phyloP scores from a whole-genome alignment of 2,888 invertebrate species.

The Diadegma fenestrale region DNA sequence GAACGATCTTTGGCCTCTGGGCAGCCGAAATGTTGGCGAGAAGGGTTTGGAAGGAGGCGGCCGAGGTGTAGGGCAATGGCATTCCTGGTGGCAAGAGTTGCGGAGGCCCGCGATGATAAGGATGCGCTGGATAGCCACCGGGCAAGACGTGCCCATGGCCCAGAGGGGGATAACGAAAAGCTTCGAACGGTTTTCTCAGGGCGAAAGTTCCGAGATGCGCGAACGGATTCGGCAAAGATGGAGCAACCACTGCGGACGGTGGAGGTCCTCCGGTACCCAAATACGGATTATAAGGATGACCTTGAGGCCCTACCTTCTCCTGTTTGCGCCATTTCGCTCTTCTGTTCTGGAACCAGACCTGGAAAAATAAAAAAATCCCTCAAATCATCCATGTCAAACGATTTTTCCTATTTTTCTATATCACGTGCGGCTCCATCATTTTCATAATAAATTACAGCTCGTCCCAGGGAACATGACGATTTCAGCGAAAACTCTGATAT shows the following conservation, averaged over 20 bases:
- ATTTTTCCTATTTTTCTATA: not conserved
- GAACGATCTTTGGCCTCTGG: conserved; percentile 86
- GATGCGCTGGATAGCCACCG: conserved; percentile 87
- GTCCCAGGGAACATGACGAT: not conserved
- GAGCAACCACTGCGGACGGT: conserved; percentile 89
- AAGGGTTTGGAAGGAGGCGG: conserved; percentile 93
- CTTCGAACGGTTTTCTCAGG: conserved; percentile 87
- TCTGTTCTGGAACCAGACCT: conserved; percentile 98
- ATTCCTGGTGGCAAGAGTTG: conserved; percentile 88
- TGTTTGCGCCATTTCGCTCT: conserved; percentile 97
- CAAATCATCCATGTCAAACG: not conserved
- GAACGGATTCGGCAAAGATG: conserved; percentile 93
- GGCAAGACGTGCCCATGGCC: conserved; percentile 86
- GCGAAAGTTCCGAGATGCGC: conserved; percentile 90
- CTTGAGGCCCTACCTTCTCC: conserved; percentile 96
- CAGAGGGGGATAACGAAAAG: conserved; percentile 90
- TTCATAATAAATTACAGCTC: not conserved
- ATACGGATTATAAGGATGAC: conserved; percentile 95
- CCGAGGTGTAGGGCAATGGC: conserved; percentile 82
- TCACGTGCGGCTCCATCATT: not conserved
- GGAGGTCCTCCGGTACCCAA: conserved; percentile 88
- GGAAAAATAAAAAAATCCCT: conserved; percentile 81
- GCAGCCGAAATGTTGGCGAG: conserved; percentile 92
- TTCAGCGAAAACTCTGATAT: conserved; percentile 8
- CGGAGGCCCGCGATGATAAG: conserved; percentile 88